Evolutionary conservation across 2,797 vertebrate species (phyloP), one percentile per base, ranked within the genome.

Genomic region (Anisognathus igniventris): DNA sequence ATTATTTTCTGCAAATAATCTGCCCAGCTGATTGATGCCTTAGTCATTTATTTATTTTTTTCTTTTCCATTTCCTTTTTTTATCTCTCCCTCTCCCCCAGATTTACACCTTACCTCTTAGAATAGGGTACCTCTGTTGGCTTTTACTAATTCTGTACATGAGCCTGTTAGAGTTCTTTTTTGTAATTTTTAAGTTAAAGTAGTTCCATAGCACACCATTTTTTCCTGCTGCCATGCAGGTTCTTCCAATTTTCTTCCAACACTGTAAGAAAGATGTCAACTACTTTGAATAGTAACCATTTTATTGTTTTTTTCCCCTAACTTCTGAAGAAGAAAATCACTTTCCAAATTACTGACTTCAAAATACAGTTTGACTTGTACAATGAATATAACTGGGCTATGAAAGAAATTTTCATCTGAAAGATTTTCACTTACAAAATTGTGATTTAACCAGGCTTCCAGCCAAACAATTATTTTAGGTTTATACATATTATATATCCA

Each of bases 381-480:
- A 47, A 50, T 78, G 18, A 37, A 62, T 61, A 27, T 93, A 65
- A 78, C 77, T 81, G 22, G 76, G 56, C 22, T 33, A 9, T 81
- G 66, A 53, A 60, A 74, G 84, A 87, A 64, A 50, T 0, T 68
- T 82, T 78, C 31, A 68, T 75, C 31, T 87, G 40, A 75, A 93
- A 94, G 86, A 83, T 89, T 92, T 92, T 94, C 27, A 40, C 60
- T 91, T 23, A 24, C 25, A 85, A 54, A 71, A 48, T 24, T 77
- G 37, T 58, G 53, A 56, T 92, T 84, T 81, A 87, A 58, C 61
- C 37, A 83, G 79, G 47, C 70, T 92, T 84, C 22, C 47, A 84
- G 79, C 75, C 87, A 88, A 90, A 76, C 50, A 31, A 33, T 90
- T 92, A 65, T 70, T 95, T 94, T 81, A 70, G 47, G n/a, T 62